Conservation (phyloP, 2,797 vertebrate species). For the Mus spretus region DNA sequence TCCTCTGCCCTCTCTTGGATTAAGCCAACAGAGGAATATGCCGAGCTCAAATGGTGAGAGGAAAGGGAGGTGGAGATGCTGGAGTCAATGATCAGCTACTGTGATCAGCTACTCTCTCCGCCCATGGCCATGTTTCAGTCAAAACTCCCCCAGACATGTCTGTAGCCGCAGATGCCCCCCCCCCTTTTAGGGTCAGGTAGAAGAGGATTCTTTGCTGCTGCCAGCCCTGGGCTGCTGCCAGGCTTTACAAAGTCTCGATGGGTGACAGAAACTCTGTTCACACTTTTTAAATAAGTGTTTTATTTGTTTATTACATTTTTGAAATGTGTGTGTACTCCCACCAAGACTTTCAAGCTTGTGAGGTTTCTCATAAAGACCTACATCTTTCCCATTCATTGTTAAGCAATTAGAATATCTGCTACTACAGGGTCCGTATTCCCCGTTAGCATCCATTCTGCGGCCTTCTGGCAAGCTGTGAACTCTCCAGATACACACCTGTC, state of each 20-base stretch:
- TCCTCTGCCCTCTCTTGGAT: conserved; percentile 8
- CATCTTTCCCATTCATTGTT: background rate
- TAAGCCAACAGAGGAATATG: background rate
- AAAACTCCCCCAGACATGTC: background rate
- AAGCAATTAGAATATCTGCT: conserved; percentile 31
- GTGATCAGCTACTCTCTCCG: background rate
- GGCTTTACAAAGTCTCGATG: background rate
- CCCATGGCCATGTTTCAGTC: background rate
- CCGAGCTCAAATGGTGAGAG: background rate
- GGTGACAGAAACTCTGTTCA: background rate
- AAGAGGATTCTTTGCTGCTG: background rate
- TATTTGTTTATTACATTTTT: background rate
- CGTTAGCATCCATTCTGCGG: background rate
- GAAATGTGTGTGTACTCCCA: background rate
- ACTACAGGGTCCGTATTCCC: background rate
- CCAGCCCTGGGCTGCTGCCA: background rate
- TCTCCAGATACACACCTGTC: conserved; percentile 20
- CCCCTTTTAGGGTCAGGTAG: background rate
- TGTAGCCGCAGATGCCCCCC: too few relatives aligned
- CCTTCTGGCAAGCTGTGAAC: background rate
- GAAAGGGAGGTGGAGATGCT: background rate
- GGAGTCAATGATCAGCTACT: background rate
- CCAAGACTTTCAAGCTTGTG: conserved; percentile 18
- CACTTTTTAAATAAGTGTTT: conserved; percentile 26
- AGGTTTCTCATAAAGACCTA: conserved; percentile 43